Percentiles rank a stretch among this genome's conserved stretches.
phyloP scores from a whole-genome alignment of 1,140 invertebrate genomes.

The Drosophila varians region DNA sequence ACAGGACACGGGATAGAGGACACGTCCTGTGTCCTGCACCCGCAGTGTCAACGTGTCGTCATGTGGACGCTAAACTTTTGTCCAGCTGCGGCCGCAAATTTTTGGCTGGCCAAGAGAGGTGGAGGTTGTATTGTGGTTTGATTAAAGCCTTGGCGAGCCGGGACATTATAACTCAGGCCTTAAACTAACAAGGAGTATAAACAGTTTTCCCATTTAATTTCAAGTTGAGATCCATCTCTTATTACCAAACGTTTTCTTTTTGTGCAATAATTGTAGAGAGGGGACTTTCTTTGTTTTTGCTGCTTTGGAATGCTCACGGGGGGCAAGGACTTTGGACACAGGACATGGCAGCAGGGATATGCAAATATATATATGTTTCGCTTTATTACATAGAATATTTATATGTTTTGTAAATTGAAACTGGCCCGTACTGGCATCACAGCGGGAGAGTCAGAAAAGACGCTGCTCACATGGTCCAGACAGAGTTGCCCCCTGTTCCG shows the following conservation, averaged over 20 bases:
- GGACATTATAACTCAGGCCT: no score
- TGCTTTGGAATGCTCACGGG: constrained; percentile 28
- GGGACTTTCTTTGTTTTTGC: constrained; percentile 1
- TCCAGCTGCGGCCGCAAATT: constrained; percentile 65
- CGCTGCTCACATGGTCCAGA: constrained; percentile 39
- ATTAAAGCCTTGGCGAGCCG: no score
- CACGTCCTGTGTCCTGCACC: background rate
- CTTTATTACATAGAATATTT: background rate
- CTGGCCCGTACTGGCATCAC: constrained; percentile 44
- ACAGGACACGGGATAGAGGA: background rate
- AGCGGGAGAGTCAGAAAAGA: constrained; percentile 46
- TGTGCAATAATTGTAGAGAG: background rate
- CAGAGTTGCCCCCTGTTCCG: background rate
- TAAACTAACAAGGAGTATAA: no score
- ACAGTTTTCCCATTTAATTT: no score
- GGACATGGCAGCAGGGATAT: constrained; percentile 21
- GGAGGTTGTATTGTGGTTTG: background rate
- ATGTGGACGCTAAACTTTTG: constrained; percentile 78
- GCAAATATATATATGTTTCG: background rate
- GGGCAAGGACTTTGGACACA: constrained; percentile 36
- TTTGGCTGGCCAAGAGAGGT: constrained; percentile 7
- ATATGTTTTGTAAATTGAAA: constrained; percentile 43
- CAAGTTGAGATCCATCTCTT: no score
- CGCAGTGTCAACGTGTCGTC: constrained; percentile 67
- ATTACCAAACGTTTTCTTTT: no score